Percentiles rank a stretch among this genome's conserved stretches.
Conservation (phyloP, 2,113 vertebrate species). For the Struthio camelus region DNA sequence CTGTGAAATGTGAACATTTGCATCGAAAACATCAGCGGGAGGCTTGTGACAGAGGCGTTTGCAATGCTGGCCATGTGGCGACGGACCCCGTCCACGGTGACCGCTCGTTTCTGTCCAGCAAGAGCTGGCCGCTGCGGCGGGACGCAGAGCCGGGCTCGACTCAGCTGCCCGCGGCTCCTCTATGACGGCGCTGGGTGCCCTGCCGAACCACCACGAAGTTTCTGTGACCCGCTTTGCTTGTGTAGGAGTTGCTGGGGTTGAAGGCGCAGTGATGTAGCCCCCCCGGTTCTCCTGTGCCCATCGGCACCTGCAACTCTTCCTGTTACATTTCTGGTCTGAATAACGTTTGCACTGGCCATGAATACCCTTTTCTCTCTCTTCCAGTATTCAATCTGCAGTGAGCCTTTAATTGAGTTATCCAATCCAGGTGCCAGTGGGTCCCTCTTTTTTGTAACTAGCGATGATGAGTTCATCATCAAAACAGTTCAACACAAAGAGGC, state of each 20-base stretch:
- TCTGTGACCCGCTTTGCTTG: not conserved
- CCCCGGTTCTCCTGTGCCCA: not conserved
- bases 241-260: not conserved
- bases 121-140: not conserved
- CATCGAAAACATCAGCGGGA: not conserved
- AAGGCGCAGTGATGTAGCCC: not conserved
- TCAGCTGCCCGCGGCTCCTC: not conserved
- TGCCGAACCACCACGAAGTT: not conserved
- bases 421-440: slow-evolving; percentile 97
- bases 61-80: not conserved
- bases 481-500: slow-evolving; percentile 99
- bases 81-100: not conserved
- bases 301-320: not conserved
- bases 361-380: slow-evolving; percentile 47
- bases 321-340: not conserved
- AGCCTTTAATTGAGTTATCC: slow-evolving; percentile 93
- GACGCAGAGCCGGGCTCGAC: not conserved
- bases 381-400: slow-evolving; percentile 94
- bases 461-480: slow-evolving; percentile 98
- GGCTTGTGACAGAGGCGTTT: not conserved
- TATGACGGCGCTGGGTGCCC: accelerated
- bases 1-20: not conserved
- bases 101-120: not conserved
- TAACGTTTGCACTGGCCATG: not conserved
- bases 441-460: slow-evolving; percentile 96